Evolutionary conservation across 2,797 vertebrate species (phyloP).

Genomic region (Hydrolagus colliei): DNA sequence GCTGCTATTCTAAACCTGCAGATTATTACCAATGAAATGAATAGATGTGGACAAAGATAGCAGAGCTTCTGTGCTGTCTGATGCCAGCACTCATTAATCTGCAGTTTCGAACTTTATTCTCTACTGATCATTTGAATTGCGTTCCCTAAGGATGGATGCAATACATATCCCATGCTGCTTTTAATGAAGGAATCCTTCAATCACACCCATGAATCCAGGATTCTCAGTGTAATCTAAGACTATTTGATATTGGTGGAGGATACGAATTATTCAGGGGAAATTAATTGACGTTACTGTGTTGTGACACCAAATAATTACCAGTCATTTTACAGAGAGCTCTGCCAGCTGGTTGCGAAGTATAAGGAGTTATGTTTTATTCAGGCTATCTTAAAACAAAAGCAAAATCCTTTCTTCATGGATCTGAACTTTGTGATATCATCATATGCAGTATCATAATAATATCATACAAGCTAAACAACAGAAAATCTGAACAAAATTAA

Average conservation of each 20-base stretch:
- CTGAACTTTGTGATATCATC: neutral
- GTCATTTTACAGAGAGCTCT: too few species aligned
- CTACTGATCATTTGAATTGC: neutral
- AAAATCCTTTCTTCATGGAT: neutral
- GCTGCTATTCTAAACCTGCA: neutral
- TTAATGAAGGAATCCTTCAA: neutral
- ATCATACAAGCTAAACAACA: too few species aligned
- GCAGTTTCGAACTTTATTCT: neutral
- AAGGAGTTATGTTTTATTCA: neutral
- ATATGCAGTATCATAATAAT: slow-evolving; percentile 49
- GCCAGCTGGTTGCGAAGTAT: too few species aligned
- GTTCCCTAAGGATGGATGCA: neutral
- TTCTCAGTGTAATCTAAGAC: too few species aligned
- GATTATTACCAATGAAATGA: neutral
- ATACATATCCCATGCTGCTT: neutral
- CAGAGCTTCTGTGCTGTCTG: neutral
- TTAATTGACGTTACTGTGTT: too few species aligned
- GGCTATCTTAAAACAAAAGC: neutral
- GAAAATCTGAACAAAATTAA: too few species aligned
- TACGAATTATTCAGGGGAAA: too few species aligned
- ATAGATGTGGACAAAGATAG: neutral
- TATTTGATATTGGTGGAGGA: too few species aligned
- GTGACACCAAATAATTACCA: too few species aligned
- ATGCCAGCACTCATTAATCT: neutral
- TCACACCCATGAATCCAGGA: too few species aligned